These are phyloP conservation scores for Siphamia tubifer DNA, from an alignment of 2,113 vertebrate species.

Conservation along the genomic window DNA sequence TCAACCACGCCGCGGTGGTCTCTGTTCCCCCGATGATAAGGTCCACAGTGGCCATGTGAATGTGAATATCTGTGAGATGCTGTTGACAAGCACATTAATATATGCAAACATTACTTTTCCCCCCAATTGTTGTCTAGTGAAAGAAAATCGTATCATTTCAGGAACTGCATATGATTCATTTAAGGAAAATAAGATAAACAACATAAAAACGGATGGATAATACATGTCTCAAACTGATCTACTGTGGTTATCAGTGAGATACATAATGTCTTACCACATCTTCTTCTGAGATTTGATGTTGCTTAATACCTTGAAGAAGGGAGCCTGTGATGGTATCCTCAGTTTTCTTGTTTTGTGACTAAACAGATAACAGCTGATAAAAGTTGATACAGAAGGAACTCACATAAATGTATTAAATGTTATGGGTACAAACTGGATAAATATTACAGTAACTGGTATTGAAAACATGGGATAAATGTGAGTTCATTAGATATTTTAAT, in stretches of 20 bases:
- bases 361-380: slow-evolving; percentile 15
- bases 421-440: neutral
- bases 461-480: neutral
- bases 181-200: no score
- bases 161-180: no score
- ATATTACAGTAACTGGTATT: no score
- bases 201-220: no score
- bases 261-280: slow-evolving; percentile 44
- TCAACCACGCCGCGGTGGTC: slow-evolving; percentile 84
- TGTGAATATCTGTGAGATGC: slow-evolving; percentile 76
- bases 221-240: neutral
- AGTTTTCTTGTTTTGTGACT: slow-evolving; percentile 50
- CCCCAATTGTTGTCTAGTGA: neutral
- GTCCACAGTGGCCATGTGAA: slow-evolving; percentile 90
- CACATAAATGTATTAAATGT: neutral
- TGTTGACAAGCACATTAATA: slow-evolving; percentile 17
- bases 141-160: neutral
- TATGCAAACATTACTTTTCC: neutral
- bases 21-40: slow-evolving; percentile 90
- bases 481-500: neutral
- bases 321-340: slow-evolving; percentile 68
- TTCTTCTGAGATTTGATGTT: slow-evolving; percentile 18
- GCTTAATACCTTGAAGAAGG: slow-evolving; percentile 76
- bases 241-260: neutral
- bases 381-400: neutral